Base-by-base conservation (phyloP, 1,140 invertebrate genomes). In the Pentalonia nigronervosa region DNA sequence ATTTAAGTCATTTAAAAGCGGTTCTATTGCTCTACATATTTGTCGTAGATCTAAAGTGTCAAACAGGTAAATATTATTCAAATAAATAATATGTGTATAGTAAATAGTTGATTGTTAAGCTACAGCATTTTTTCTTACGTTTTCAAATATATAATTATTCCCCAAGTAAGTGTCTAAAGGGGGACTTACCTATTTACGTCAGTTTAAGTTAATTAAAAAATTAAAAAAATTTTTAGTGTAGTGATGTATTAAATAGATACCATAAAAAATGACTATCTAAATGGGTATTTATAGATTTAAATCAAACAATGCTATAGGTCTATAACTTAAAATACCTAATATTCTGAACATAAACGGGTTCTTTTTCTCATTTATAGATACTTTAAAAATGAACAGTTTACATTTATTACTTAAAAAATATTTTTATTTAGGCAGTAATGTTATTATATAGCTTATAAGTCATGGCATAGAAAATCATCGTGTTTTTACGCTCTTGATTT, bases 1-100 rank as follows among this genome's bases (percentile, higher is more conserved):
- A 94, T 99, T 99, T 95, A 98, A 99, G 95, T 97, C 97, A 95
- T 97, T 99, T 91, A 98, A 98, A 95, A 96, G 96, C 94, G 98
- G 98, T 83, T 97, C 98, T 95, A 97, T 99, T 83, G 96, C 97
- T 94, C 95, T 99, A 88, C 97, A 98, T 94, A 96, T 98, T 94
- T 96, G 97, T 94, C 96, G 98, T 95, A 96, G 97, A 50, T 88
- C 84, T 11, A 94, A 94, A 93, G 36, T 53, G 20, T 48, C 56
- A 17, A 94, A 92, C 60, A 84, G 83, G 93, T 94, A 48, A 90
- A 50, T 56, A 30, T 60, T 36, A 8, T 88, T 23, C 1, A 88
- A 94, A 23, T 88, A n/a, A 50, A 34, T 88, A 47, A 50, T 50
- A 86, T 45, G 6, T 87, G 20, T 86, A 14, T 48, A 14, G 47